Base-by-base conservation (phyloP, 2,797 vertebrate species). In the Myotis daubentonii region DNA sequence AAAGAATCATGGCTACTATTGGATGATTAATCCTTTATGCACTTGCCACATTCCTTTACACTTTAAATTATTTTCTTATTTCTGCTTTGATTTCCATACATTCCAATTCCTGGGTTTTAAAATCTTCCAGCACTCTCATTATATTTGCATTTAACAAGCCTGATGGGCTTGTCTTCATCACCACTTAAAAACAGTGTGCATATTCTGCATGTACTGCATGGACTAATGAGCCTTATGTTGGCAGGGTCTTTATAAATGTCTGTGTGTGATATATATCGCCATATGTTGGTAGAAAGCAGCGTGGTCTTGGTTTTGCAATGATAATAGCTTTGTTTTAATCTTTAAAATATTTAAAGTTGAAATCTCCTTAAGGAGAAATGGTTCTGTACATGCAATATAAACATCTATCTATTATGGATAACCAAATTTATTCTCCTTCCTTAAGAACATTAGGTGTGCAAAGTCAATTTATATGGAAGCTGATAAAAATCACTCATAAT, bases 401-500 rank as follows among this genome's bases (percentile, higher is more conserved):
- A 76, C 51, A 2, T 53, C 68, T 68, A 22, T 81, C n/a, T 78
- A 0, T 82, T 55, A 41, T 9, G 23, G 86, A 88, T 66, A 84
- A 55, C 36, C 30, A 80, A 68, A 17, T 80, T 22, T 49, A 44
- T 79, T 68, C 19, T 41, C 15, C 38, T 80, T 85, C 36, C 47
- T 71, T 85, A 76, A 87, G 47, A 95, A 62, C 0, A 7, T 75
- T 75, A 89, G 8, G 0, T 51, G 38, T 95, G 51, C 6, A 74
- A 89, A 87, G 33, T 75, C 8, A 74, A 68, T 57, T n/a, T 65
- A 20, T 90, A 88, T 72, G 25, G 66, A 74, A 83, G 36, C 75
- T 92, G 89, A 83, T 75, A 41, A 86, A 96, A 86, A 33, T 87
- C 3, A 55, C 30, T 87, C 66, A 44, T 51, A 75, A 71, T 62